Evolutionary conservation across 2,113 vertebrate species (phyloP).

Genomic region (Sterna hirundo): DNA sequence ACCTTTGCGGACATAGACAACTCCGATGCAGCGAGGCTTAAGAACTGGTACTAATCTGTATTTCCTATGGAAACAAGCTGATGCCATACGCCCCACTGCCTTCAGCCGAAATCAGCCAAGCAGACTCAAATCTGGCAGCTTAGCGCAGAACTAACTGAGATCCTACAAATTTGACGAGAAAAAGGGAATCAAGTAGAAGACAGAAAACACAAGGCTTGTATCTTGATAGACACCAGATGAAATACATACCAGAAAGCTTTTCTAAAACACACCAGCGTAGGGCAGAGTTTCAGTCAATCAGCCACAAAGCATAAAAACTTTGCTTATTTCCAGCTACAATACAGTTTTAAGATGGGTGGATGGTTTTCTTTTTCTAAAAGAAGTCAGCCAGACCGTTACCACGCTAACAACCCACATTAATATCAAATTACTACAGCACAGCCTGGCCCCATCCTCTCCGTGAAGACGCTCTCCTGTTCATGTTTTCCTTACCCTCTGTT

Average conservation of each 20-base stretch:
- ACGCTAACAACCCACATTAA: not conserved
- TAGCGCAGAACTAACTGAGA: not conserved
- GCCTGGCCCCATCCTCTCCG: not conserved
- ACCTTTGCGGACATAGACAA: not conserved
- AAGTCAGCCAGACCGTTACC: not conserved
- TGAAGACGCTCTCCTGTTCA: not conserved
- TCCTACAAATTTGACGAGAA: not conserved
- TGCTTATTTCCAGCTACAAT: not conserved
- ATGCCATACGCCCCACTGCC: no score
- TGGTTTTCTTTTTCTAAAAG: not conserved
- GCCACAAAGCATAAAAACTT: not conserved
- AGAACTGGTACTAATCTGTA: not conserved
- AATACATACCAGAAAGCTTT: rapidly evolving
- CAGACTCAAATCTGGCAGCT: not conserved
- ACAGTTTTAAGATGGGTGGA: not conserved
- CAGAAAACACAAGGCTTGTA: not conserved
- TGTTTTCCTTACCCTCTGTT: not conserved
- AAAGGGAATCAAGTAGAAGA: not conserved
- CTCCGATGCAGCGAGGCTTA: rapidly evolving
- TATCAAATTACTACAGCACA: not conserved
- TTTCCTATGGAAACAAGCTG: not conserved
- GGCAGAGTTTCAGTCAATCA: not conserved
- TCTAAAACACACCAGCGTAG: not conserved
- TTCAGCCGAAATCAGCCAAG: not conserved
- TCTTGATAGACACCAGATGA: not conserved